A percentile compares a stretch with the other conserved stretches of the same genome.
These are phyloP conservation scores for Cotesia glomerata DNA, from an alignment of 1,140 invertebrate genomes.

Conservation along the genomic window DNA sequence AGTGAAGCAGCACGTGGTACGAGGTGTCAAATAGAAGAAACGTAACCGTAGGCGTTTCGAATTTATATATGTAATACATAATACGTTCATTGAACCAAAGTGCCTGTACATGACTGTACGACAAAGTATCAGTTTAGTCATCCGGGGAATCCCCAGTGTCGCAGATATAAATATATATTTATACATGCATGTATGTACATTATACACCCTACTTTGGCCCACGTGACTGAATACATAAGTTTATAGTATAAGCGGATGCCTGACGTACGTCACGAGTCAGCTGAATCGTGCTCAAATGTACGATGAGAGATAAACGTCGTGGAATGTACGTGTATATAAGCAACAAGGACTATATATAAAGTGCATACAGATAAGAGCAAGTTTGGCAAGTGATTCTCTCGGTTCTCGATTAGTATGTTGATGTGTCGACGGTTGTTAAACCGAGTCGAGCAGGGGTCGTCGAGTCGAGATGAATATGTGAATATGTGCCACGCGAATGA, in stretches of 20 bases:
- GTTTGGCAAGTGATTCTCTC: conserved; percentile 11
- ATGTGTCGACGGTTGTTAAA: background rate
- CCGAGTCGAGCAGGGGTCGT: background rate
- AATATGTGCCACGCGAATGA: conserved; percentile 53
- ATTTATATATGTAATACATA: no score
- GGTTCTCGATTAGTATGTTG: background rate
- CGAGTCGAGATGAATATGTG: conserved; percentile 51
- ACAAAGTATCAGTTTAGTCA: background rate
- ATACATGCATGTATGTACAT: background rate
- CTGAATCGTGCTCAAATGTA: conserved; percentile 37
- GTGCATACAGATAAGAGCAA: conserved; percentile 23
- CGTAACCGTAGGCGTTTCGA: no score
- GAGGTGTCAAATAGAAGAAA: no score
- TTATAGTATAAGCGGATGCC: conserved; percentile 34
- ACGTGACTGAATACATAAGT: conserved; percentile 42
- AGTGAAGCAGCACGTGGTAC: background rate
- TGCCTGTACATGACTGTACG: background rate
- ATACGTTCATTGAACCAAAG: background rate
- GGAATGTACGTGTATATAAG: conserved; percentile 2
- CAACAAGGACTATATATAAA: conserved; percentile 27
- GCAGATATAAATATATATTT: background rate
- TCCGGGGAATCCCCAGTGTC: conserved; percentile 15
- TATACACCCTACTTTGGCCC: background rate
- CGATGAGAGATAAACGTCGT: conserved; percentile 16
- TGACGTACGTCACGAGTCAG: conserved; percentile 45